Base-by-base conservation (phyloP, 2,797 vertebrate genomes). In the Rachycentron canadum region DNA sequence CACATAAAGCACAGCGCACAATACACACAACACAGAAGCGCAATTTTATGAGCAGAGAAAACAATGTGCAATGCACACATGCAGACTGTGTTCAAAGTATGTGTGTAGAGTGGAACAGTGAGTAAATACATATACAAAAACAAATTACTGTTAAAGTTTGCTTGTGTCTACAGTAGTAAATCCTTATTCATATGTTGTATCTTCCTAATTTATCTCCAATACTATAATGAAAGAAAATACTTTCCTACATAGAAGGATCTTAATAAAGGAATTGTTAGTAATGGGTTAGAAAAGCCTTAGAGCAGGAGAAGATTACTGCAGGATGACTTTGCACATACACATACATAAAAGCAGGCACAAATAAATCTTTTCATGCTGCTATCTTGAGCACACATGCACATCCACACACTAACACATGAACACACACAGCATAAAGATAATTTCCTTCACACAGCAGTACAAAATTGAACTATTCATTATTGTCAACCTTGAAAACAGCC, bases 401-500 rank as follows among this genome's bases (percentile, higher is more conserved):
- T 28, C 2, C 26, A 52, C 36, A 47, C 34, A 8, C 26, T 8
- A 17, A 58, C 23, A 60, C 28, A 28, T 13, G 28, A 61, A 70
- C 65, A 75, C 53, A 32, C 61, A 62, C 7, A 40, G 53, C 43
- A 55, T 75, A 64, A 81, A 78, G 56, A 79, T 74, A 32, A 85
- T 84, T 83, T 85, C 61, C 71, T 50, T 81, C 73, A 87, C 63
- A 71, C 68, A 69, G 77, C 70, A 64, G 79, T 74, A 81, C 63
- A 69, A 69, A 85, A 89, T 82, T 78, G 62, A 87, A 83, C 78
- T 63, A 87, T 84, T 90, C 65, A 87, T 93, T 90, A 82, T 60
- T 76, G 85, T 88, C 87, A 82, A 71, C 71, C 80, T 84, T 80
- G 87, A 84, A 85, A 83, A 82, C 75, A 80, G 75, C 71, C 73